Evolutionary conservation across 2,797 vertebrate species (phyloP), one percentile per base, ranked within the genome.

Genomic region (Coracias cyanogaster): DNA sequence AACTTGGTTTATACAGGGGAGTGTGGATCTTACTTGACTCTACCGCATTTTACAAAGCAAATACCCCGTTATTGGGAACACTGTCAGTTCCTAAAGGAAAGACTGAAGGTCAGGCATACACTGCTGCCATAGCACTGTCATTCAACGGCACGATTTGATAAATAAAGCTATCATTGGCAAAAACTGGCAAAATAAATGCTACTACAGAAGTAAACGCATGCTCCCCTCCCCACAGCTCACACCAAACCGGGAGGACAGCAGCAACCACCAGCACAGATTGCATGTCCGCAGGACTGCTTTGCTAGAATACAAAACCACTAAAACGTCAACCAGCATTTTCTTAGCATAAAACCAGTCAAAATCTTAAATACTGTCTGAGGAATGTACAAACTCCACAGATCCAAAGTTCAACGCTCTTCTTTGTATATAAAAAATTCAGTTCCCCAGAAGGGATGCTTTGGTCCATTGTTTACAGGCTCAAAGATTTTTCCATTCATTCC

Each of bases 361-460:
- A 46, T 29, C 24, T 54, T 69, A 43, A 76, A 58, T 26, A 49
- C 29, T 54, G 21, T 72, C 18, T 76, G 39, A 79, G 46, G 46
- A 92, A 94, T 25, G 37, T 66, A 94, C 22, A 83, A 60, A 64
- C 24, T 60, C 20, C 28, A 82, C 62, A 73, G 41, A 93, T 29
- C 12, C 20, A 57, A 87, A 73, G 46, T 51, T 45, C 0, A 1
- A 25, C 39, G 15, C 49, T 71, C 57, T 87, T 52, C 8, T 87
- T 89, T 64, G 61, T 20, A 31, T 41, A 41, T 17, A 84, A 54
- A 86, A 85, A 76, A 51, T 5, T 8, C 79, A 17, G 60, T 71
- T 94, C 87, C 90, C 85, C 87, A 71, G 79, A 94, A 88, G 73
- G 49, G 77, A 93, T 87, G 35, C 70, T 91, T 88, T 93, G 72